Evolutionary conservation across 1,140 invertebrate genomes (phyloP), one percentile per base, ranked within the genome.

Genomic region (Euura saliciscinereae): DNA sequence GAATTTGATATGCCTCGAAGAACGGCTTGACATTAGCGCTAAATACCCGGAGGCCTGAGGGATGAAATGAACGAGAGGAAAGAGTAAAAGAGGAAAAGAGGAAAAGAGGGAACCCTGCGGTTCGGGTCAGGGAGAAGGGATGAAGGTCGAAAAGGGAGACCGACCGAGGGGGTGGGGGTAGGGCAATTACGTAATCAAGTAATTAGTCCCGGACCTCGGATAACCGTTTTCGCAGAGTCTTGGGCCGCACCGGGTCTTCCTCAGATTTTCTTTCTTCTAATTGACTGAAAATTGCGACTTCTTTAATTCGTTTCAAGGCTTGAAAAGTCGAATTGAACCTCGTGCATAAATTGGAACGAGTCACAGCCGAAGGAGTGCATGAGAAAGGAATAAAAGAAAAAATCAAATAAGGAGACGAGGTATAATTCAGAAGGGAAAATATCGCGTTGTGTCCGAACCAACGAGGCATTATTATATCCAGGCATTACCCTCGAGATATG

Each of bases 171-270:
- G 72, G n/a, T n/a, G n/a, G 80, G 78, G 76, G 77, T 78, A 78
- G 83, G 78, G 81, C 82, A 86, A 85, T 86, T 85, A 85, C 81
- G 79, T 82, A 85, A 86, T 85, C 85, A 82, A 85, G 80, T 86
- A 85, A 86, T 85, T 85, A 86, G 80, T 82, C 83, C 83, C 81
- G 82, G 82, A 85, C 81, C 83, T 81, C 74, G 77, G 83, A 73
- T 84, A 85, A 85, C 82, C 69, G 77, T 75, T 78, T 79, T 67
- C 77, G 75, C 72, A 68, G 68, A 79, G 77, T 74, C 73, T 70
- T 46, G 44, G 72, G 66, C 68, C 66, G 68, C 70, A 11, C 7
- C 13, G 66, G 3, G 28, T 28, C 28, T 28, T 28, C 28, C 28
- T 28, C 28, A 28, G 28, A 28, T 28, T 28, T 28, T 28, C 28